Conservation (phyloP, 1,140 invertebrate species). For the Eurosta solidaginis region DNA sequence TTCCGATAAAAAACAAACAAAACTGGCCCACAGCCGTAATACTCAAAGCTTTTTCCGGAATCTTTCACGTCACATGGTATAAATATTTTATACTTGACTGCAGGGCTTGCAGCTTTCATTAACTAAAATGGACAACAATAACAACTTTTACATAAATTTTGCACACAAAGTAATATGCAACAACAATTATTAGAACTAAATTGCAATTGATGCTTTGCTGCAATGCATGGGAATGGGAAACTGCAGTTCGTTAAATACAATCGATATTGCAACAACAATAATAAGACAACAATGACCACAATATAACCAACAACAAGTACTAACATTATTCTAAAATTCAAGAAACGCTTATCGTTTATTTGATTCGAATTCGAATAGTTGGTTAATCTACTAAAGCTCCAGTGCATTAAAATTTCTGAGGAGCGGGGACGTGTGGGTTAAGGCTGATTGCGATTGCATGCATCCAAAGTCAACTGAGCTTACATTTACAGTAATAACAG, state of each 20-base stretch:
- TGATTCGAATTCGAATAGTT: conserved; percentile 9
- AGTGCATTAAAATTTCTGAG: not conserved
- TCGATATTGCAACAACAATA: not conserved
- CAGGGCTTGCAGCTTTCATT: too few relatives aligned
- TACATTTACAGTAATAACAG: not conserved
- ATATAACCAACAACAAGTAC: not conserved
- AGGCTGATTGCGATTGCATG: conserved; percentile 8
- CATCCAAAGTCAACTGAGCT: not conserved
- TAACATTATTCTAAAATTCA: conserved; percentile 6
- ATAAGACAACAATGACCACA: not conserved
- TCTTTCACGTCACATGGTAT: too few relatives aligned
- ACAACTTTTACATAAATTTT: too few relatives aligned
- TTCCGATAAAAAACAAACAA: too few relatives aligned
- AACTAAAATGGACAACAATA: too few relatives aligned
- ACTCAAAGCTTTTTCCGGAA: too few relatives aligned
- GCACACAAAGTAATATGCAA: too few relatives aligned
- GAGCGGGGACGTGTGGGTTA: not conserved
- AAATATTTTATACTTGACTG: too few relatives aligned
- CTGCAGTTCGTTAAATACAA: not conserved
- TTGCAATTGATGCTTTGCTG: not conserved
- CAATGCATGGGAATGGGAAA: not conserved
- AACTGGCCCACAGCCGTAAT: too few relatives aligned
- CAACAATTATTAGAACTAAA: not conserved
- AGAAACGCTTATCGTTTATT: conserved; percentile 21
- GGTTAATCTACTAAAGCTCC: conserved; percentile 10